Evolutionary conservation across 2,888 invertebrate species (phyloP).

Genomic region (Drosophila monieri): DNA sequence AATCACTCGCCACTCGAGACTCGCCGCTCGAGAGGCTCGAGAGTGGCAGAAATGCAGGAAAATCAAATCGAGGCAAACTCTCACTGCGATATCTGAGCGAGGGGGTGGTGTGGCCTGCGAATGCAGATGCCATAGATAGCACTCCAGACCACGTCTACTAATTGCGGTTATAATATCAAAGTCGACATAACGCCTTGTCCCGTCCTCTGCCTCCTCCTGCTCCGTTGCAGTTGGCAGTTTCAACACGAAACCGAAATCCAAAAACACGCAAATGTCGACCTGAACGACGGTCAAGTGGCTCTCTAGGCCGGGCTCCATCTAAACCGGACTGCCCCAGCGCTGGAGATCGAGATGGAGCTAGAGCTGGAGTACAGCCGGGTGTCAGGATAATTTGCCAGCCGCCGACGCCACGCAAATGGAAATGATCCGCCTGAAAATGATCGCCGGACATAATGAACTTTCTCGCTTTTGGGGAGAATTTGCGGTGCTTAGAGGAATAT

Average conservation of each 20-base stretch:
- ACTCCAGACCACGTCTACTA: conserved; percentile 74
- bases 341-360: conserved; percentile 20
- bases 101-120: conserved; percentile 9
- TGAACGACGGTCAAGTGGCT: conserved; percentile 70
- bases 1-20: conserved; percentile 66
- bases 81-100: conserved; percentile 52
- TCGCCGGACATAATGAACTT: conserved; percentile 68
- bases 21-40: conserved; percentile 61
- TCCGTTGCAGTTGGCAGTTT: conserved; percentile 10
- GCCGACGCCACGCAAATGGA: conserved; percentile 72
- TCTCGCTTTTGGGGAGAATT: conserved; percentile 68
- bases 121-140: conserved; percentile 65
- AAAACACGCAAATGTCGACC: conserved; percentile 68
- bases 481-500: conserved; percentile 47
- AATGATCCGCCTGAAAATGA: conserved; percentile 54
- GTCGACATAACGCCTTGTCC: conserved; percentile 61
- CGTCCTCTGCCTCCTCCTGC: conserved; percentile 21
- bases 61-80: conserved; percentile 65
- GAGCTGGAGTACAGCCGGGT: conserved; percentile 50
- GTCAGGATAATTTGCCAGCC: conserved; percentile 72
- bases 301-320: conserved; percentile 24
- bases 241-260: conserved; percentile 60
- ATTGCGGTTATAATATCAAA: conserved; percentile 77
- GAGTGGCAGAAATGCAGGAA: conserved; percentile 57
- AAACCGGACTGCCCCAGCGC: conserved; percentile 12